Evolutionary conservation across 2,113 vertebrate species (phyloP), one percentile per base, ranked within the genome.

Genomic region (Tyto alba): DNA sequence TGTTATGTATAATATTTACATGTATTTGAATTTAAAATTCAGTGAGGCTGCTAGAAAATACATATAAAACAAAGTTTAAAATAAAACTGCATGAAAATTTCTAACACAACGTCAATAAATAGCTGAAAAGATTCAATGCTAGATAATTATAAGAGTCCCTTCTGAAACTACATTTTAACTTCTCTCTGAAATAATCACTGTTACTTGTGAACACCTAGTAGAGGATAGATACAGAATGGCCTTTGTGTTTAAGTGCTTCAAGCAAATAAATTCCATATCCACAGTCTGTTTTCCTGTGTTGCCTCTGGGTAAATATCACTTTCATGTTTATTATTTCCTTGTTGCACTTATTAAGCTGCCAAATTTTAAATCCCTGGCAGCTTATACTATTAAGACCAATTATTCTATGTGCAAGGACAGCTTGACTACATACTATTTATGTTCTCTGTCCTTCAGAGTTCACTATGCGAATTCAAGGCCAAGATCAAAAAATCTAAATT

Each of bases 271-370:
- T 91, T 36, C 56, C 30, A 5, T 21, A 68, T 21, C 19, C 19
- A 17, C 30, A 78, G 36, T n/a, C 78, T 68, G 29, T 32, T 60
- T 75, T 84, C 34, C 85, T 78, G 57, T 59, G 56, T 56, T 86
- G 48, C 47, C 78, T 36, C 72, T 47, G 53, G 32, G n/a, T 62
- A 82, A 95, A 94, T 72, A 88, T 83, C 0, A 2, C 79, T 94
- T 95, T 78, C 40, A 68, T 53, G 36, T 96, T 94, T 85, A 92
- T 92, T 7, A 56, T 89, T 96, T 92, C 56, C 41, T 92, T 93
- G 30, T 64, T 90, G 57, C 43, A 90, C 60, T 92, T 94, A 96
- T 94, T 90, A 95, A 90, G 53, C 73, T 53, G 34, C 73, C 88
- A 85, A 92, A 30, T 95, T 95, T 87, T 69, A 92, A 94, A 89